Base-by-base conservation (phyloP, 2,797 vertebrate genomes). In the Sebastiscus albofasciatus region DNA sequence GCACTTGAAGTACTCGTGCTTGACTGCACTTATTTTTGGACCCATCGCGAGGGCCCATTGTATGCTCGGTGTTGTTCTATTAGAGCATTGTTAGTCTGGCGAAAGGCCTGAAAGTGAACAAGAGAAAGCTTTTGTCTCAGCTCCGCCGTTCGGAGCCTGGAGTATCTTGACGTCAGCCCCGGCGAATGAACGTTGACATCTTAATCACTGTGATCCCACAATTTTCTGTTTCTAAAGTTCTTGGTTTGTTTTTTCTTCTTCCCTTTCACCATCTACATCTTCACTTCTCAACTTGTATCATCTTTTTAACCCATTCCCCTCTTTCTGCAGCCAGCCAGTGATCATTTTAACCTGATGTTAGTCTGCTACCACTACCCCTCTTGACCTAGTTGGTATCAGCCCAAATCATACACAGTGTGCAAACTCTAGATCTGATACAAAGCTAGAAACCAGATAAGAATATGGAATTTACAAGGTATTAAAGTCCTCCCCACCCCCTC, bases 381-480 rank as follows among this genome's bases (percentile, higher is more conserved):
- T 79, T 77, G 77, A 79, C 56, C 39, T 67, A 67, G 6, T 82
- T 52, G 31, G 4, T 56, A 61, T 82, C 68, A 60, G 22, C 29
- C 80, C 56, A 76, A 79, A 84, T 75, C 74, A 77, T 79, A 55
- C 66, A 20, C 66, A 16, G 26, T 52, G 80, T 61, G 34, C 56
- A 71, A 77, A 80, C 67, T 73, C 56, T 2, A 14, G 22, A 86
- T 89, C 85, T 77, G 83, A 82, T 78, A 78, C 75, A 78, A 31
- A 70, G 42, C 80, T 24, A 20, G 67, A 60, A 62, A 34, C 56
- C 60, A 70, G 88, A 89, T 89, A 80, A 80, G 70, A 66, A 33
- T 52, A 34, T 49, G 24, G 82, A 79, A 80, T 86, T 72, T 82
- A 90, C 80, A 85, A 82, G 76, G 82, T 83, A 80, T 87, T 83